Conservation (phyloP, 2,113 vertebrate genomes). For the Corydoras sp. region DNA sequence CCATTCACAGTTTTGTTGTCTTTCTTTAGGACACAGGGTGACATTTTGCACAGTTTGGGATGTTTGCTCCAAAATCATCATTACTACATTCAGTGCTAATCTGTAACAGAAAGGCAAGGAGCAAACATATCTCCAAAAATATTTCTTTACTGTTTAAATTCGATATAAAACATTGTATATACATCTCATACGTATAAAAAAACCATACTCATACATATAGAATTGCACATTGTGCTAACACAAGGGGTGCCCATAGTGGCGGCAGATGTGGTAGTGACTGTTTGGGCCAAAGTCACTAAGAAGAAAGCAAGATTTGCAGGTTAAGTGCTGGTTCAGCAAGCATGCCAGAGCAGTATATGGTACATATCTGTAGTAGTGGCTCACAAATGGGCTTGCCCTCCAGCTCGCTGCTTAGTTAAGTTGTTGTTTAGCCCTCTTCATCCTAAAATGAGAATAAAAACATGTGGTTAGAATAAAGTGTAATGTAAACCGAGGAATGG, state of each 20-base stretch:
- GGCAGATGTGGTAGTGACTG: conserved; percentile 27
- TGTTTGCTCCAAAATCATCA: conserved; percentile 40
- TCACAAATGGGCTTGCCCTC: conserved; percentile 36
- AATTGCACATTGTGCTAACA: conserved; percentile 59
- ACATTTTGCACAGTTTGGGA: conserved; percentile 10
- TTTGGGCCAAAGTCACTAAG: conserved; percentile 40
- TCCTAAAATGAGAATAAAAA: conserved; percentile 48
- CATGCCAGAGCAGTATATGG: conserved; percentile 54
- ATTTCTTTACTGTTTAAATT: conserved; percentile 52
- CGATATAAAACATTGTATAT: conserved; percentile 49
- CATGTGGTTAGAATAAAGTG: neutral
- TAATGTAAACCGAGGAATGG: neutral
- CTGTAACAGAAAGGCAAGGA: conserved; percentile 49
- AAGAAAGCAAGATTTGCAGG: conserved; percentile 43
- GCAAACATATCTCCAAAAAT: conserved; percentile 53
- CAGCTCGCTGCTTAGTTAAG: conserved; percentile 43
- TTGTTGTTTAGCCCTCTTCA: conserved; percentile 59
- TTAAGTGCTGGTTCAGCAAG: conserved; percentile 66
- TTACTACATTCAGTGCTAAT: conserved; percentile 31
- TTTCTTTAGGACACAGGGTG: conserved; percentile 1
- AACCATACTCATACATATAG: conserved; percentile 53
- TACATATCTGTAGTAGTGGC: conserved; percentile 47
- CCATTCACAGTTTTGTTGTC: conserved; percentile 2
- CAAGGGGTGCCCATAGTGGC: conserved; percentile 41
- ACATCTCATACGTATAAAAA: conserved; percentile 52